These are phyloP conservation scores for Gadopsis bispinosus DNA, from an alignment of 2,797 vertebrate genomes.

Conservation along the genomic window DNA sequence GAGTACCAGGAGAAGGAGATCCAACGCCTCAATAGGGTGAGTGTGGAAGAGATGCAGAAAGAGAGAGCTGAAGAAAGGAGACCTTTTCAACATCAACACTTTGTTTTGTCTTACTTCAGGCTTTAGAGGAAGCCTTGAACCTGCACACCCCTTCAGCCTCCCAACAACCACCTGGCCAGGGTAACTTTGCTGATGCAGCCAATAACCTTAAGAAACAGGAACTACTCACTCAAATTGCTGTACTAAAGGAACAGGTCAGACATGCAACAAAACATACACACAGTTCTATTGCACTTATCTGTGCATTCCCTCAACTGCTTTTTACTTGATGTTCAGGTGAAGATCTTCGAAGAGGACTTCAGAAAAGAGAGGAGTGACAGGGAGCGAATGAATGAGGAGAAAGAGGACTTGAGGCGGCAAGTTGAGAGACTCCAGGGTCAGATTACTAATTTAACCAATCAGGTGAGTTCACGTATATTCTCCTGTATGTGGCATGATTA, in stretches of 20 bases:
- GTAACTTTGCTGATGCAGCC: slow-evolving; percentile 83
- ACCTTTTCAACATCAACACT: not conserved
- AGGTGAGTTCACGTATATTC: slow-evolving; percentile 78
- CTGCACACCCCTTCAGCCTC: slow-evolving; percentile 87
- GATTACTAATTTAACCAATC: slow-evolving; percentile 90
- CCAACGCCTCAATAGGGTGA: slow-evolving; percentile 94
- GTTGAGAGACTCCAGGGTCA: slow-evolving; percentile 94
- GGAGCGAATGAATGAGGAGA: slow-evolving; percentile 98
- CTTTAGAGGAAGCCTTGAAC: slow-evolving; percentile 94
- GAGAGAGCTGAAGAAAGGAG: not conserved
- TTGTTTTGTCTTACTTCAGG: slow-evolving; percentile 77
- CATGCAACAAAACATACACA: not conserved
- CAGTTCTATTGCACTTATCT: not conserved
- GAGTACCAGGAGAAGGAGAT: slow-evolving; percentile 99
- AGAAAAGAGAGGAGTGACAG: slow-evolving; percentile 95
- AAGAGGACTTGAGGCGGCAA: slow-evolving; percentile 95
- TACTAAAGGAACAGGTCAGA: slow-evolving; percentile 96
- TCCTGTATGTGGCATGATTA: not conserved
- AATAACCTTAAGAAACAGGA: slow-evolving; percentile 90
- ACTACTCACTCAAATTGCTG: slow-evolving; percentile 93
- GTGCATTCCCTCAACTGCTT: not conserved
- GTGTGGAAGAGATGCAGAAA: slow-evolving; percentile 13
- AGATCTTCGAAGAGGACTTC: slow-evolving; percentile 99
- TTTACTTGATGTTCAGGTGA: slow-evolving; percentile 84
- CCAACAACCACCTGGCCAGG: slow-evolving; percentile 82